Conservation (phyloP, 2,888 invertebrate genomes). For the Tromatobia lineatoria region DNA sequence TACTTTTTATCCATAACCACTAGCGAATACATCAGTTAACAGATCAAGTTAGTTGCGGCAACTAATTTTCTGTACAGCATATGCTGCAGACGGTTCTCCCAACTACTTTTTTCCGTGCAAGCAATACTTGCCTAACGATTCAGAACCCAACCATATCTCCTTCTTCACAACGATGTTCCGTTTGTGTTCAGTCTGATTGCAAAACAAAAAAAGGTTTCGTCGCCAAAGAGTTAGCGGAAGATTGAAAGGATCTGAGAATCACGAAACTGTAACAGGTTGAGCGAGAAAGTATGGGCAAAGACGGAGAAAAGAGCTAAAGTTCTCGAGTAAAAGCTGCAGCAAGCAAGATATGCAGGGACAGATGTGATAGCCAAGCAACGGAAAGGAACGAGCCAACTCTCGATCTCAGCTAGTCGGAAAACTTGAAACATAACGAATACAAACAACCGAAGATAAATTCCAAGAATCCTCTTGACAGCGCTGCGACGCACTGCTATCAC, state of each 20-base stretch:
- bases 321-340: conserved; percentile 4
- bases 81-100: no score
- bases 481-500: conserved; percentile 14
- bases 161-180: not conserved
- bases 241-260: not conserved
- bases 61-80: no score
- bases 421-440: conserved; percentile 62
- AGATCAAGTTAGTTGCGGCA: no score
- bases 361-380: conserved; percentile 6
- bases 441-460: conserved; percentile 64
- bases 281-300: conserved; percentile 2
- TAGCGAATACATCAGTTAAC: no score
- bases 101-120: no score
- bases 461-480: conserved; percentile 50
- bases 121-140: not conserved
- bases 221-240: not conserved
- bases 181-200: conserved; percentile 14
- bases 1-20: no score
- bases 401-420: conserved; percentile 52
- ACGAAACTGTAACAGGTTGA: not conserved
- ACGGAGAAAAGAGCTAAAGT: not conserved
- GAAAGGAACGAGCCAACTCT: conserved; percentile 6
- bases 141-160: not conserved
- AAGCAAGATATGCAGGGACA: not conserved
- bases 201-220: not conserved